Evolutionary conservation across 2,888 invertebrate genomes (phyloP), one percentile per base, ranked within the genome.

Genomic region (Microctonus brassicae): DNA sequence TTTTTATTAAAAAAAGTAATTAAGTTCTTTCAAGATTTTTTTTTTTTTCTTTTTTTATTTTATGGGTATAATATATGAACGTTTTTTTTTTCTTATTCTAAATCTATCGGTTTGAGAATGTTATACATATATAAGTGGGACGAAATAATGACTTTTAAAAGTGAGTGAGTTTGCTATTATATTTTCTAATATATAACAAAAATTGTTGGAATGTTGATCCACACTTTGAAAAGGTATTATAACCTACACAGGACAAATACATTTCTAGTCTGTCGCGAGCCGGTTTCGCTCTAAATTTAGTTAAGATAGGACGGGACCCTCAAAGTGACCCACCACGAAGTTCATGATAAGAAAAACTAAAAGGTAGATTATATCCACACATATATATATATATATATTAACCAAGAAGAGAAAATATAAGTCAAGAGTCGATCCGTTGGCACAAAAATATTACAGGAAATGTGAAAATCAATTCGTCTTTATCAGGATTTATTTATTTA

Each of bases 251-350:
- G 74, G 80, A 81, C 81, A 80, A 75, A 76, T n/a, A n/a, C 78
- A 83, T 84, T 81, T 82, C 79, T 80, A 73, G 75, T 75, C 80
- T 80, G 78, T 79, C 57, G 39, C 57, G 47, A 64, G 29, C 60
- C 72, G 39, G 79, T 83, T 84, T 82, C 57, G 68, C 47, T 78
- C 80, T 77, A 83, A 82, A 84, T 84, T 84, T 79, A 78, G 81
- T 83, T 80, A 80, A 83, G 83, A 82, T 83, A 82, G 76, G 75
- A 64, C 61, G 62, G 61, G 65, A 60, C 55, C 33, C 36, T 26
- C 11, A 36, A 26, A 65, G 62, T 62, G 66, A 76, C 75, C 77
- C 75, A 79, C 80, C 82, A 75, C 77, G 79, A 76, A 78, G 80
- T 66, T 39, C 29, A 69, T 69, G 58, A 58, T 58, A 58, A 34